Base-by-base conservation (phyloP, 2,888 invertebrate genomes). In the Dyspetes luteomarginatus region DNA sequence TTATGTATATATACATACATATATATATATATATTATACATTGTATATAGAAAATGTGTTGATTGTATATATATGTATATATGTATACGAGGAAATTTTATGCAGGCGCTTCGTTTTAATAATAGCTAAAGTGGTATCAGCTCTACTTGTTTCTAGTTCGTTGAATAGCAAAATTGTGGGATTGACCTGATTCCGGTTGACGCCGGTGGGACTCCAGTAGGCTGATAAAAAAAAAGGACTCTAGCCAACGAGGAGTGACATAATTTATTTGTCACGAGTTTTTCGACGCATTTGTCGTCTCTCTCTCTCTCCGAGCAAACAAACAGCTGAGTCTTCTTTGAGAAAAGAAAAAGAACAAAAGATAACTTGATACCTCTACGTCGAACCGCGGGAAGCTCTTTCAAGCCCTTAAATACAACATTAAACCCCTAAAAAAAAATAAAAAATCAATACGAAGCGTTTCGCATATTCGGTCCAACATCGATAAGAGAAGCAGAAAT, bases 141-240 rank as follows among this genome's bases (percentile, higher is more conserved):
- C n/a, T n/a, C 50, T 9, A 56, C 52, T 76, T 67, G 76, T 76
- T 76, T 76, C 67, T 60, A 62, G 48, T 48, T 62, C 76, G 80
- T 50, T 73, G 62, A 76, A 73, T 72, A 43, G 56, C 56, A 36
- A 68, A 72, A 77, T 81, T 81, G 72, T 68, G 43, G 48, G 68
- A 68, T 72, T 77, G 62, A 41, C 76, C 72, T 56, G 48, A 72
- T 81, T 81, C 41, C 17, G 55, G 43, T 45, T 41, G 43, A 30
- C 62, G 62, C 50, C 72, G 41, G 17, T 26, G 62, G 64, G 65
- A 65, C 26, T 28, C 30, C 48, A 4, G 2, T 48, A n/a, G 4
- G 17, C 17, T n/a, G n/a, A 17, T 5, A 17, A 64, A 3, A 36
- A 43, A 24, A 22, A 41, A 71, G 15, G 12, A 65, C 12, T 4